Evolutionary conservation across 2,797 vertebrate species (phyloP), one percentile per base, ranked within the genome.

Genomic region (Sorex maritimensis): DNA sequence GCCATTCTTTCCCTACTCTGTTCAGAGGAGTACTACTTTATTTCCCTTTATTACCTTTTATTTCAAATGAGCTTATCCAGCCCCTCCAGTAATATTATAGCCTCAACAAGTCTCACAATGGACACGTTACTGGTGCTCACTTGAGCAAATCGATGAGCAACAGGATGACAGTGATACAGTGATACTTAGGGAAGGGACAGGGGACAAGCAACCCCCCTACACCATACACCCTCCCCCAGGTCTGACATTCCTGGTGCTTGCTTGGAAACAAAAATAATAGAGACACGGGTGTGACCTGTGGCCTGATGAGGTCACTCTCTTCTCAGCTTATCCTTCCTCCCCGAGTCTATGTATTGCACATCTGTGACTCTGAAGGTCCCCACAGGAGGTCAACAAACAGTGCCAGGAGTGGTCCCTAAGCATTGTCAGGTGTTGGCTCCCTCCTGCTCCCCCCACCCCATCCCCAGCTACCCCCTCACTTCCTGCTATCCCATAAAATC

Each of bases 311-410:
- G 61, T 52, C 58, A 38, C 24, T 7, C 30, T 24, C 0, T 21
- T 7, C 28, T 24, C 0, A 15, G 44, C 24, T 34, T 10, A 12
- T 63, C 8, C 19, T 49, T 58, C 49, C 30, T 30, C 61, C n/a
- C n/a, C 44, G 13, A 1, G 24, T 34, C 78, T 72, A 15, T 0
- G 4, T 34, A 10, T 14, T 49, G 65, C 14, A 23, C 69, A 52
- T 34, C 1, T 65, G 91, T 73, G 58, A 44, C 80, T 92, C 75
- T 88, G 81, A 65, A 88, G 69, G 67, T 69, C 85, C 55, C 38
- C 38, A n/a, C 21, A 10, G 10, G 89, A 87, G 93, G 58, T 61
- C 21, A 19, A 61, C 58, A 61, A 61, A 21, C 17, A 2, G 49
- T 61, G 58, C 58, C 19, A 21, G 58, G 58, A 61, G 58, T 19